Conservation (phyloP, 2,797 vertebrate genomes). For the Xiphophorus birchmanni region DNA sequence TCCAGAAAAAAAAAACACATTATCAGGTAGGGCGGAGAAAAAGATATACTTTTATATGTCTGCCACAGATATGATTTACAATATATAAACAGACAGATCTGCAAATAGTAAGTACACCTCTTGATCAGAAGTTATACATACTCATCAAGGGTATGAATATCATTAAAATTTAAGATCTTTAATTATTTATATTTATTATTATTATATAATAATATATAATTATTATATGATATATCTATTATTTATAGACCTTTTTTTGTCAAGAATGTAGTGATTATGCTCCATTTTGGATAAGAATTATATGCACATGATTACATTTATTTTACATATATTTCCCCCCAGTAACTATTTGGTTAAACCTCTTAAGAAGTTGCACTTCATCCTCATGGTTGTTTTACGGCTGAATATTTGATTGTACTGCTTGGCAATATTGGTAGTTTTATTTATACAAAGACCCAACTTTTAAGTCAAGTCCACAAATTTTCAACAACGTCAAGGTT, state of each 20-base stretch:
- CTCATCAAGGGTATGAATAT: not conserved
- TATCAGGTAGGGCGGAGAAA: conserved; percentile 15
- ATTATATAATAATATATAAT: too few species aligned
- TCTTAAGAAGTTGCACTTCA: not conserved
- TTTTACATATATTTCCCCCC: not conserved
- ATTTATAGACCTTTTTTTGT: not conserved
- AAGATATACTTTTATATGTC: not conserved
- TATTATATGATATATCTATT: too few species aligned
- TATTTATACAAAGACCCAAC: not conserved
- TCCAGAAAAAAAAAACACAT: not conserved
- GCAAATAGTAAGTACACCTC: not conserved
- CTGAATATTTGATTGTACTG: not conserved
- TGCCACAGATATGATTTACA: not conserved
- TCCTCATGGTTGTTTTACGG: not conserved
- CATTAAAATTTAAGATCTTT: not conserved
- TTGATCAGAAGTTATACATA: not conserved
- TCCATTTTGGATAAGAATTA: not conserved
- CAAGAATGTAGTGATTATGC: not conserved
- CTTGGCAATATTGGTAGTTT: not conserved
- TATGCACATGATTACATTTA: not conserved
- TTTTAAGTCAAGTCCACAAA: not conserved
- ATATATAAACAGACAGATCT: not conserved
- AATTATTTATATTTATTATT: not conserved
- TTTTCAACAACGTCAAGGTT: not conserved
- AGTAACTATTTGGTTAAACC: not conserved